These are phyloP conservation scores for Heliocidaris erythrogramma DNA, from an alignment of 35 echinoderm and acorn worm genomes.

Conservation along the genomic window DNA sequence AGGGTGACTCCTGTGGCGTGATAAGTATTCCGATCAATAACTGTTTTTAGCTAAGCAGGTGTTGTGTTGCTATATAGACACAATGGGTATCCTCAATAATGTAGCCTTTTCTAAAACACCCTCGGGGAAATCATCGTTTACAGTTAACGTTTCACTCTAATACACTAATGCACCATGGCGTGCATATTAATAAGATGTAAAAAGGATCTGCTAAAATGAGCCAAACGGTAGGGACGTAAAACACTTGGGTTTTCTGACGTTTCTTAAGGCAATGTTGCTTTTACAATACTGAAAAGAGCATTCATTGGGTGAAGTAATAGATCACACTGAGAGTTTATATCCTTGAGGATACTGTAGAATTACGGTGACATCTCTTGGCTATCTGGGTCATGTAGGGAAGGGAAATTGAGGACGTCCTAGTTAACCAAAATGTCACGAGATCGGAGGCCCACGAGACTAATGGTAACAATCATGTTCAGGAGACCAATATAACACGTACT, in stretches of 20 bases:
- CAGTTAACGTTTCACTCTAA: neutral
- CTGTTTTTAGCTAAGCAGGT: neutral
- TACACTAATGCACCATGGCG: neutral
- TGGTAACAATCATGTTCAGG: no score
- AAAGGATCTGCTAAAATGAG: neutral
- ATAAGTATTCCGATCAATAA: neutral
- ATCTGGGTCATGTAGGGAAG: no score
- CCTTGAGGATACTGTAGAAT: neutral
- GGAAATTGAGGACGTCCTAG: no score
- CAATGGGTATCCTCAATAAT: neutral
- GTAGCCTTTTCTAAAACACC: neutral
- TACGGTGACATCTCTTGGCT: no score
- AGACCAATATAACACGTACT: no score
- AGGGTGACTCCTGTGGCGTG: neutral
- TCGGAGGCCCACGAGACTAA: no score
- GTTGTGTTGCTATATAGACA: neutral
- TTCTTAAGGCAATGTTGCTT: neutral
- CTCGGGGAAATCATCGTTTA: neutral
- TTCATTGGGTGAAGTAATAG: neutral
- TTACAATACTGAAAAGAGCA: neutral
- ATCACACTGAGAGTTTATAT: neutral
- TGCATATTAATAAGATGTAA: neutral
- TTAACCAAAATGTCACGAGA: no score
- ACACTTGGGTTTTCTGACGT: neutral
- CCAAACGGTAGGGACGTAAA: neutral